A percentile compares a stretch with the other conserved stretches of the same genome.
Evolutionary conservation across 2,113 vertebrate genomes (phyloP).

Genomic region (Typhlomys cinereus): DNA sequence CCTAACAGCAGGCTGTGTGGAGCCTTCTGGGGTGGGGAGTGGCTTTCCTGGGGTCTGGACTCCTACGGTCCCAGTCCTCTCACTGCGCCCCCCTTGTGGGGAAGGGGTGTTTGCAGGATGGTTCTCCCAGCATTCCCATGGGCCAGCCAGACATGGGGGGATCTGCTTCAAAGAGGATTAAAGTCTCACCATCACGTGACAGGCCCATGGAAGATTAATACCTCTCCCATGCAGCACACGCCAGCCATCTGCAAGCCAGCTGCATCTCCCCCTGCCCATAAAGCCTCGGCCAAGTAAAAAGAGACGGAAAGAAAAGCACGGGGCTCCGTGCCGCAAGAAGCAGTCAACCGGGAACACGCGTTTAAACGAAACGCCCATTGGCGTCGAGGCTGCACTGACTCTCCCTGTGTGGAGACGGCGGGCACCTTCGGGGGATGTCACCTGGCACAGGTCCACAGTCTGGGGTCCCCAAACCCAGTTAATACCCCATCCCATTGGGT

Average conservation of each 20-base stretch:
- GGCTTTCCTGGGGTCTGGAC: not conserved
- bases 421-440: not conserved
- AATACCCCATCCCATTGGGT: fast-evolving
- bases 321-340: not conserved
- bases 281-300: not conserved
- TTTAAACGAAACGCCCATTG: not conserved
- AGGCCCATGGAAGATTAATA: slow-evolving; percentile 25
- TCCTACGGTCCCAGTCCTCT: not conserved
- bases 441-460: not conserved
- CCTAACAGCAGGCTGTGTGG: not conserved
- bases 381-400: not conserved
- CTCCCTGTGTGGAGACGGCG: fast-evolving
- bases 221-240: not conserved
- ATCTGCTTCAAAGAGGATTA: slow-evolving; percentile 54
- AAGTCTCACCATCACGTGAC: not conserved
- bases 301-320: not conserved
- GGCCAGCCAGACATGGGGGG: not conserved
- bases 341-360: not conserved
- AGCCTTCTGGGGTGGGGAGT: not conserved
- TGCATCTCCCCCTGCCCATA: not conserved
- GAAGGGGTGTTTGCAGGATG: not conserved
- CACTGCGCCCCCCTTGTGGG: not conserved
- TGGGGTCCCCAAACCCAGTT: not conserved
- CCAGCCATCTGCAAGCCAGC: not conserved
- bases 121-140: too few relatives aligned